phyloP scores from a whole-genome alignment of 2,113 vertebrate genomes.

The Natator depressus region DNA sequence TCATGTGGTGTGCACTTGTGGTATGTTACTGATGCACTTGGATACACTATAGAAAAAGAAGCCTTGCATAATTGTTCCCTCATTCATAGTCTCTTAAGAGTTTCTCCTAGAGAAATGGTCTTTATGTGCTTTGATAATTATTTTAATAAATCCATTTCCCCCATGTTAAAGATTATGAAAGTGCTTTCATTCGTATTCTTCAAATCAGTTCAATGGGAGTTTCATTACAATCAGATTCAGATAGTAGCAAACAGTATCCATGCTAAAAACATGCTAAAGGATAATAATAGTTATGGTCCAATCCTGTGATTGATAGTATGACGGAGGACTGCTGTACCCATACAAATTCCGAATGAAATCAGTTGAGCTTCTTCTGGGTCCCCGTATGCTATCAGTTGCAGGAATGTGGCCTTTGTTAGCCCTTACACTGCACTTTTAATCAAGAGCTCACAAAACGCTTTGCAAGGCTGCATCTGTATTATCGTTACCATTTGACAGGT shows the following conservation, averaged over 20 bases:
- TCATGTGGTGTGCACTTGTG: neutral
- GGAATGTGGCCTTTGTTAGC: neutral
- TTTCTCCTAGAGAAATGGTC: neutral
- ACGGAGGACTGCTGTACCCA: neutral
- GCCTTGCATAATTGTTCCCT: neutral
- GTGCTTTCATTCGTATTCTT: neutral
- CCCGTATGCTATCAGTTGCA: neutral
- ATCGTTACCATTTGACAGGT: no score
- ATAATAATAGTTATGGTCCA: neutral
- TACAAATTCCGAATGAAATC: neutral
- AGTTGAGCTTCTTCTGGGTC: accelerated
- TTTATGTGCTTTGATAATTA: neutral
- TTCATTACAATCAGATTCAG: neutral
- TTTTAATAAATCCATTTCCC: neutral
- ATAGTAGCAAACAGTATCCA: neutral
- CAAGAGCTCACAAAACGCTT: neutral
- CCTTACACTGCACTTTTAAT: neutral
- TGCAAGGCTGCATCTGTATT: neutral
- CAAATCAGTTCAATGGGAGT: neutral
- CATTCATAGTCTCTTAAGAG: neutral
- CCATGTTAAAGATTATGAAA: neutral
- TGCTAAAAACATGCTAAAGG: neutral
- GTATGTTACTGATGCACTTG: neutral
- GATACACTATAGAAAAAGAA: neutral
- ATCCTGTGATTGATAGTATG: neutral